Conservation (phyloP, 2,797 vertebrate genomes). For the Sebastes taczanowskii region DNA sequence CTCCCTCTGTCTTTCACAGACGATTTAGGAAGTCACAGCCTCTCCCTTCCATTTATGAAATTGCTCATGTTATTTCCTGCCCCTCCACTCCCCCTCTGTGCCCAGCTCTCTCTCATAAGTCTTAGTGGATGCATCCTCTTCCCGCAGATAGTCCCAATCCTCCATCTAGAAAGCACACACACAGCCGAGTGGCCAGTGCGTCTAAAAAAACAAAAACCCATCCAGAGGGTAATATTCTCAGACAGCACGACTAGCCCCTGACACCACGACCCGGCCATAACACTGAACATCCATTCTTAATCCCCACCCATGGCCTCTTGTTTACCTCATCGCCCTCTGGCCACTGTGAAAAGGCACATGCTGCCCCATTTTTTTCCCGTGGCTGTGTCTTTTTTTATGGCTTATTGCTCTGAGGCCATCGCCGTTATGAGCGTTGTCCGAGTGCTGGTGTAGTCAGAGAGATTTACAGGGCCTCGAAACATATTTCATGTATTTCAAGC, state of each 20-base stretch:
- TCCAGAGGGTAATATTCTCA: constrained; percentile 69
- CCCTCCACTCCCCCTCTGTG: neutral
- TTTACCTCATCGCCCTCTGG: constrained; percentile 62
- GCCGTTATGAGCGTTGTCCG: constrained; percentile 52
- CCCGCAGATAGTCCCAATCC: constrained; percentile 45
- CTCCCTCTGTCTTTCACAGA: constrained; percentile 79
- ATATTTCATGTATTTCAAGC: constrained; percentile 18
- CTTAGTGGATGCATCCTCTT: constrained; percentile 62
- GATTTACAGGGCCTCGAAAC: constrained; percentile 47
- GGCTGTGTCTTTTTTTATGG: constrained; percentile 48
- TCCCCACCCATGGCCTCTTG: constrained; percentile 65
- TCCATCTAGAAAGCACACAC: constrained; percentile 48
- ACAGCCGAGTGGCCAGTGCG: constrained; percentile 50
- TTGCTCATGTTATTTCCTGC: constrained; percentile 79
- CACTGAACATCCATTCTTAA: constrained; percentile 59
- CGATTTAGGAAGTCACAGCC: constrained; percentile 81
- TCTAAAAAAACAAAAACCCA: constrained; percentile 36
- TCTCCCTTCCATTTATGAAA: constrained; percentile 83
- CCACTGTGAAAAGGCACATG: constrained; percentile 58
- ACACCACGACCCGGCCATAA: constrained; percentile 46
- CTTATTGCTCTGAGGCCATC: constrained; percentile 41
- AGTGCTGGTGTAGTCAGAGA: constrained; percentile 29
- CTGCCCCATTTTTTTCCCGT: constrained; percentile 51
- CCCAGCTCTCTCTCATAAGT: constrained; percentile 61
- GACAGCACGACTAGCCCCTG: constrained; percentile 56